Base-by-base conservation (phyloP, 2,113 vertebrate genomes). In the Dolichallabes microphthalmus region DNA sequence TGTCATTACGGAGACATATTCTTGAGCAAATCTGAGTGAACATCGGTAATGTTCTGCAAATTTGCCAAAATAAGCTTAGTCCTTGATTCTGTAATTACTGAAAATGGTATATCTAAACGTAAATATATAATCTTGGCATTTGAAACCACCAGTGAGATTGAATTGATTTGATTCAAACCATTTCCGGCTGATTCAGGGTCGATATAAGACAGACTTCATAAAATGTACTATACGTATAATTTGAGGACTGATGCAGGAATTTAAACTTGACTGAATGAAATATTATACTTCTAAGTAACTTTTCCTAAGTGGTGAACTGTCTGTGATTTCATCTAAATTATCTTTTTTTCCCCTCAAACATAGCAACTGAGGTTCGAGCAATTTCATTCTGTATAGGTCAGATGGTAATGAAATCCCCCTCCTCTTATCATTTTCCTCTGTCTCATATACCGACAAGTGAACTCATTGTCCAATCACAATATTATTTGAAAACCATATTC, bases 401-500 rank as follows among this genome's bases (percentile, higher is more conserved):
- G 81, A 87, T 87, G 83, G 84, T 90, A 90, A 88, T 89, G 87
- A 90, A 90, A 90, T 86, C 82, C 82, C 76, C 74, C 85, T 86
- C 81, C 32, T 82, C 35, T 76, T 52, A 32, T 80, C 80, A 83
- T 87, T 76, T 77, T 87, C 66, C 71, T 60, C 66, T 71, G 53
- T 89, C 88, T 88, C 74, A 82, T 84, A 85, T 76, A 86, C 64
- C 52, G 85, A 83, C 71, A 89, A 91, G 92, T 92, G 91, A 93
- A 86, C 87, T 91, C 88, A 88, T 87, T 89, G 91, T 91, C 88
- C 88, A 91, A 90, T 91, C 89, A 88, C 89, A 91, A 90, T 88
- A 88, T 90, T 90, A 88, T 88, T 71, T 55, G 55, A 86, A 80
- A 84, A 86, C 87, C 86, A 81, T 81, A 85, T 85, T 89, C 74